A percentile compares a stretch with the other conserved stretches of the same genome.
phyloP scores from a whole-genome alignment of 1,140 invertebrate species.

The Zaprionus capensis region DNA sequence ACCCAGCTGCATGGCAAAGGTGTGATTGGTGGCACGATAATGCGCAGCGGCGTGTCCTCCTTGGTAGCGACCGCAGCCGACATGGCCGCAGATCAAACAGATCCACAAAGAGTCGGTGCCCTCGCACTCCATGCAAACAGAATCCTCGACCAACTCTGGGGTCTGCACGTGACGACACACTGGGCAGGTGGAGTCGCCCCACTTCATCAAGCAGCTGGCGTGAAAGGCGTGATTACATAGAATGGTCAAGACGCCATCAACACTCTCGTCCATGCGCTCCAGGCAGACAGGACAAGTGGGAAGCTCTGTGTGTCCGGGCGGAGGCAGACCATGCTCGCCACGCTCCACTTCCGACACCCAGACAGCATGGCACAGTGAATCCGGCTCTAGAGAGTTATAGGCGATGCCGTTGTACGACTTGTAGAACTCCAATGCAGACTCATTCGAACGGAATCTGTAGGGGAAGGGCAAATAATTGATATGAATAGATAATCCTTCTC shows the following conservation, averaged over 20 bases:
- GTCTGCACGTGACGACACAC: slow-evolving; percentile 95
- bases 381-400: slow-evolving; percentile 97
- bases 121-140: slow-evolving; percentile 93
- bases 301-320: slow-evolving; percentile 94
- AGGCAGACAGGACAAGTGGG: slow-evolving; percentile 96
- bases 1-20: slow-evolving; percentile 97
- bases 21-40: slow-evolving; percentile 97
- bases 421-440: slow-evolving; percentile 96
- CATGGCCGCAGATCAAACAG: slow-evolving; percentile 98
- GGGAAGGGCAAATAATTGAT: neutral
- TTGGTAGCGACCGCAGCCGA: slow-evolving; percentile 94
- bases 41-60: slow-evolving; percentile 92
- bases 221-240: slow-evolving; percentile 99
- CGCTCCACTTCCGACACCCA: slow-evolving; percentile 98
- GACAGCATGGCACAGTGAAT: slow-evolving; percentile 94
- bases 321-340: slow-evolving; percentile 88
- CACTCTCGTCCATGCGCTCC: slow-evolving; percentile 99
- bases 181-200: slow-evolving; percentile 96
- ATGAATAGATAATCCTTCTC: neutral
- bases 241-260: slow-evolving; percentile 98
- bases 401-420: slow-evolving; percentile 95
- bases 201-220: slow-evolving; percentile 96
- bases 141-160: slow-evolving; percentile 93
- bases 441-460: slow-evolving; percentile 87
- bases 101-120: slow-evolving; percentile 96